Evolutionary conservation across 2,888 invertebrate species (phyloP), one percentile per base, ranked within the genome.

Genomic region (Teinopalpus imperialis): DNA sequence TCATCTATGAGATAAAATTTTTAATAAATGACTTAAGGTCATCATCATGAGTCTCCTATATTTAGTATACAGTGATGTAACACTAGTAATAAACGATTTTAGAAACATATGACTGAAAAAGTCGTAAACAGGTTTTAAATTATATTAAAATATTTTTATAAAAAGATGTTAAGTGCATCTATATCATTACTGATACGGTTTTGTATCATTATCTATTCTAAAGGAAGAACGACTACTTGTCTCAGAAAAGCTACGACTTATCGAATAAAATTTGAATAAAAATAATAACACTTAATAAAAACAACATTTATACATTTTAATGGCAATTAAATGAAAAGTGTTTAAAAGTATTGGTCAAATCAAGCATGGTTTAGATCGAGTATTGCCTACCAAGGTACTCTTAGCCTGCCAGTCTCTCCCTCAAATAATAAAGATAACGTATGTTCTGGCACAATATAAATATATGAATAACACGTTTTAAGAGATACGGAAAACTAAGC

Each of bases 351-450:
- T 60, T 49, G 39, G 43, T 52, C 49, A 52, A 52, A 62, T 62
- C 69, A 57, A 71, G 79, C 81, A 81, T 83, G 79, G 68, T 56
- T 54, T 52, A 50, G 35, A 36, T 66, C 59, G 65, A 73, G 61
- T 56, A 59, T 65, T 66, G 72, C 69, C 69, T 67, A 73, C 70
- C 61, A 67, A 74, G 62, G 62, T 62, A 66, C 58, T 59, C 67
- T 56, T 59, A 71, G 85, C 80, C 85, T 61, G 71, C 61, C 62
- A 73, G 88, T 88, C 88, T 88, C 88, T 88, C 88, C 88, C 88
- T 83, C 71, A 74, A 81, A 74, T 87, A 75, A 74, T 67, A 69
- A 66, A 64, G 67, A 67, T 66, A 73, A 64, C 57, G 59, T 54
- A 57, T 48, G 43, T 55, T 62, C 23, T 58, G 51, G 47, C 44